Evolutionary conservation across 64 coral and sea anemone genomes (phyloP).

Genomic region (Anthopleura sola): DNA sequence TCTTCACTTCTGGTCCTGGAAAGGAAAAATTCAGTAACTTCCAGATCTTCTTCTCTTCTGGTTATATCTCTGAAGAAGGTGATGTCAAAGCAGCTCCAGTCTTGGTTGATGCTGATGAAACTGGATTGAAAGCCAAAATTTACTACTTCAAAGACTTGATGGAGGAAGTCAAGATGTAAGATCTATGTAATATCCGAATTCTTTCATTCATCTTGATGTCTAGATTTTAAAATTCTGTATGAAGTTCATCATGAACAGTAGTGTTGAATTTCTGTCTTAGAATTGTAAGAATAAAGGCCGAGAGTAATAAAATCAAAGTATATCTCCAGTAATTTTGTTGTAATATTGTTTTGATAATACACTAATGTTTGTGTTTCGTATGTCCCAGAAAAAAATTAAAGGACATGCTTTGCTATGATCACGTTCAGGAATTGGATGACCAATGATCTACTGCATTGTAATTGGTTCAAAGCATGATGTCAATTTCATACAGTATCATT

Average conservation of each 20-base stretch:
- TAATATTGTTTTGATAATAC: no score
- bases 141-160: constrained; percentile 44
- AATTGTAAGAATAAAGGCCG: neutral
- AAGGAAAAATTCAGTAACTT: neutral
- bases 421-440: no score
- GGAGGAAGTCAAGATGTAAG: constrained; percentile 38
- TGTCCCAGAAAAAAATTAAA: no score
- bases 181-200: no score
- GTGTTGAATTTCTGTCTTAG: neutral
- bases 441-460: no score
- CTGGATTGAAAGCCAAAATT: neutral
- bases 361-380: no score
- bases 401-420: no score
- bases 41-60: constrained; percentile 21
- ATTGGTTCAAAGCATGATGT: no score
- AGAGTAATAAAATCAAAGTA: neutral
- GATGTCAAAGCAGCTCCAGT: constrained; percentile 1
- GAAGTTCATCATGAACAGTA: neutral
- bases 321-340: no score
- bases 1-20: neutral
- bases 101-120: neutral
- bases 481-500: no score
- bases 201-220: neutral
- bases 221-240: neutral
- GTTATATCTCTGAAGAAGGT: neutral